phyloP scores from a whole-genome alignment of 2,797 vertebrate genomes.

The Naso thynnoides region DNA sequence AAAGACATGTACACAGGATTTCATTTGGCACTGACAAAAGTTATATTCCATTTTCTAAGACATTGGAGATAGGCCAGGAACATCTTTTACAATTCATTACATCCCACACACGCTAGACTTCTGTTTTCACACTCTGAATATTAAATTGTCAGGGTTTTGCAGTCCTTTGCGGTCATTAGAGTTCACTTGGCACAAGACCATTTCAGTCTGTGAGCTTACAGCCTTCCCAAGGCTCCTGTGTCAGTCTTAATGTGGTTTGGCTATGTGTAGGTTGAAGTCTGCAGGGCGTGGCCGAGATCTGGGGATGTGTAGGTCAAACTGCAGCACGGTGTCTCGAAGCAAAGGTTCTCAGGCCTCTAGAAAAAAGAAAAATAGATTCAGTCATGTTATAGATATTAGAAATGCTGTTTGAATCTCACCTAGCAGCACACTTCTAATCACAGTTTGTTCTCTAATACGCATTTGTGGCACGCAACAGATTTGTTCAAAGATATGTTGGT shows the following conservation, averaged over 20 bases:
- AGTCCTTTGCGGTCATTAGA: conserved; percentile 1
- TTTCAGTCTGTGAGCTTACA: conserved; percentile 1
- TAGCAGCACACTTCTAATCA: conserved; percentile 24
- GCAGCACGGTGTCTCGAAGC: neutral
- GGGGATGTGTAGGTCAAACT: conserved; percentile 26
- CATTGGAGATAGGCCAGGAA: conserved; percentile 34
- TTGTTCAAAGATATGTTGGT: conserved; percentile 45
- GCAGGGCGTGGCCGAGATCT: neutral
- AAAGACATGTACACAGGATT: conserved; percentile 5
- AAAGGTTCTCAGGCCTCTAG: neutral
- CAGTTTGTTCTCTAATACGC: conserved; percentile 7
- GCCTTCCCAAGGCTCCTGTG: neutral
- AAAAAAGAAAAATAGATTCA: conserved; percentile 18
- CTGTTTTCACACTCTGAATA: conserved; percentile 3
- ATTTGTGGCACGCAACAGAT: conserved; percentile 34
- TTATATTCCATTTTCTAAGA: conserved; percentile 28
- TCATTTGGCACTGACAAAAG: conserved; percentile 19
- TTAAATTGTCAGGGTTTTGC: neutral
- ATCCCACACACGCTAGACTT: conserved; percentile 33
- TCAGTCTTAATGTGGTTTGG: neutral
- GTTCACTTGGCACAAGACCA: conserved; percentile 7
- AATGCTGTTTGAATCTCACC: conserved; percentile 47
- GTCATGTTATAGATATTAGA: conserved; percentile 16
- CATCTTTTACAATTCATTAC: conserved; percentile 35
- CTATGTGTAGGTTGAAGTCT: conserved; percentile 14